Base-by-base conservation (phyloP, 2,888 invertebrate species). In the Cephus pygmeus region DNA sequence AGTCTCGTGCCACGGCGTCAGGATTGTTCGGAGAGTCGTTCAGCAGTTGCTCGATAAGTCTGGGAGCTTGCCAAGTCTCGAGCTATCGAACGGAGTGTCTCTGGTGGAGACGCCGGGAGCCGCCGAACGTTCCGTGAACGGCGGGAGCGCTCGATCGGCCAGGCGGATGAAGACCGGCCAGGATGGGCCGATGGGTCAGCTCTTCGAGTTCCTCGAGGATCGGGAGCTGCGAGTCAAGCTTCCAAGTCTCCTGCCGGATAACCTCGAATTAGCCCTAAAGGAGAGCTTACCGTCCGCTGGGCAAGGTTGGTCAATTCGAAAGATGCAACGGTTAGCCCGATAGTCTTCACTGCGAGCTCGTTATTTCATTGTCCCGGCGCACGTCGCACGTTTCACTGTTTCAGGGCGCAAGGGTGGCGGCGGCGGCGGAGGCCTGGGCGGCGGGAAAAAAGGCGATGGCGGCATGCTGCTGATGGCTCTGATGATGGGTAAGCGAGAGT, bases 151-250 rank as follows among this genome's bases (percentile, higher is more conserved):
- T 88, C 90, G 94, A 89, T 88, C 90, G 90, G 93, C 73, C 84
- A 93, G 82, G 90, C 92, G 77, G 89, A 92, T 88, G 56, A 86
- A 88, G 79, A 56, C 78, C 76, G 12, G 69, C 69, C 85, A 84
- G 35, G 74, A 87, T 83, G 80, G 94, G 92, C 69, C 93, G 0
- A 83, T 95, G 77, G 94, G 93, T 11, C 91, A 94, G 12, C 91
- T 96, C 85, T 93, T 95, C 30, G 94, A 93, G 85, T 96, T 96
- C 85, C 90, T 96, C 3, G 93, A 95, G 87, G 95, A 93, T 3
- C 95, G 96, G 83, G 96, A 96, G 88, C 88, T 96, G 30, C 94
- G 95, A 86, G 94, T 96, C 79, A 95, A 94, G 86, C 90, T 96
- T 77, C 94, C 95, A 0, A 95, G 94, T 87, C 90, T 96, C 81